Evolutionary conservation across 2,113 vertebrate genomes (phyloP).

Genomic region (Osmerus mordax): DNA sequence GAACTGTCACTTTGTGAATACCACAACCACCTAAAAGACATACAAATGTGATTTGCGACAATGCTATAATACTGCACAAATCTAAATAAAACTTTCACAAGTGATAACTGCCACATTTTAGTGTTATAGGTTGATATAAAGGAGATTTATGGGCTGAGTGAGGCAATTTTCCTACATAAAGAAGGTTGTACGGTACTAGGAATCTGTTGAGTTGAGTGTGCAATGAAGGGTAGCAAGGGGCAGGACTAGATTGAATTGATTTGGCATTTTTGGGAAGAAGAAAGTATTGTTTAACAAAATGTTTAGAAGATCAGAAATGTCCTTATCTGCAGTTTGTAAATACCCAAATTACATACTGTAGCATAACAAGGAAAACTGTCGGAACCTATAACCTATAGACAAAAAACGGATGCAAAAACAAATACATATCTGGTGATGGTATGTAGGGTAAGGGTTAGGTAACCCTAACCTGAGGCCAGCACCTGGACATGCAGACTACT

Average conservation of each 20-base stretch:
- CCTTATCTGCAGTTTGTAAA: too few species aligned
- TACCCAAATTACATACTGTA: too few species aligned
- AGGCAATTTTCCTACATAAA: constrained; percentile 15
- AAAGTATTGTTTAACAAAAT: too few species aligned
- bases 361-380: too few species aligned
- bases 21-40: constrained; percentile 5
- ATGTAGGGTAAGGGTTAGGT: too few species aligned
- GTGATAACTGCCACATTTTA: constrained; percentile 35
- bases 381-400: too few species aligned
- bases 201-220: not conserved
- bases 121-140: constrained; percentile 24
- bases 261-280: too few species aligned
- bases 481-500: not conserved
- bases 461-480: too few species aligned
- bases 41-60: constrained; percentile 31
- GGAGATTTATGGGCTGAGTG: constrained; percentile 20
- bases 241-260: not conserved
- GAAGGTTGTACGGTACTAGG: not conserved
- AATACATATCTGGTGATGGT: too few species aligned
- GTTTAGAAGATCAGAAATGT: too few species aligned
- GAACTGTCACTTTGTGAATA: not conserved
- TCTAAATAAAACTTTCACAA: constrained; percentile 32
- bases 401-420: too few species aligned
- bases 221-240: constrained; percentile 1
- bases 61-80: constrained; percentile 13